Base-by-base conservation (phyloP, 2,888 invertebrate genomes). In the Drepanosiphum platanoidis region DNA sequence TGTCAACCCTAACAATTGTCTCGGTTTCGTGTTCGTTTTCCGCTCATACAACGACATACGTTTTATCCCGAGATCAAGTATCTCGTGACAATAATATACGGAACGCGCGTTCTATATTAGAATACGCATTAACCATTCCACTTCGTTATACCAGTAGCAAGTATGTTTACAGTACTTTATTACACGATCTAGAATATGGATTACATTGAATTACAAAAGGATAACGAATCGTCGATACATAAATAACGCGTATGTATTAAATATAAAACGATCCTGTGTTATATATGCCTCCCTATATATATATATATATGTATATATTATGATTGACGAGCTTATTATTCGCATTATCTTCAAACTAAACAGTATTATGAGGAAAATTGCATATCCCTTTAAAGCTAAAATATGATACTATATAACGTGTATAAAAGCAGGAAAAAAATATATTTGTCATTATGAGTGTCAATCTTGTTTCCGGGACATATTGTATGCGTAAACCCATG, bases 1-100 rank as follows among this genome's bases (percentile, higher is more conserved):
- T 61, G 61, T 61, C 61, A 61, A 61, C 61, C 61, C 61, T 61
- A 61, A 61, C 61, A 61, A 61, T 61, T 61, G 61, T 61, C 61
- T 61, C 61, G 61, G 61, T 61, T 27, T 61, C 61, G 61, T 61
- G 27, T 27, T 27, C 61, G 61, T 61, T 27, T 22, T 61, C 27
- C 61, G 61, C n/a, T 61, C 61, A 27, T 61, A 52, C 11, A n/a
- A 22, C 22, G 2, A 42, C 11, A 42, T 42, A 42, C 42, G n/a
- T 61, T 61, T 61, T 27, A 27, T 27, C 61, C 61, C 61, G n/a
- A 27, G 61, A 61, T 61, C 61, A 61, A 61, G n/a, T 61, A 27
- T 61, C 61, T 61, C n/a, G n/a, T n/a, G n/a, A n/a, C n/a, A n/a
- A n/a, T n/a, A n/a, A n/a, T 27, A 22, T 1, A 27, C 61, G 61